These are phyloP conservation scores for Natrix natrix DNA, from an alignment of 2,797 vertebrate genomes.

Conservation along the genomic window DNA sequence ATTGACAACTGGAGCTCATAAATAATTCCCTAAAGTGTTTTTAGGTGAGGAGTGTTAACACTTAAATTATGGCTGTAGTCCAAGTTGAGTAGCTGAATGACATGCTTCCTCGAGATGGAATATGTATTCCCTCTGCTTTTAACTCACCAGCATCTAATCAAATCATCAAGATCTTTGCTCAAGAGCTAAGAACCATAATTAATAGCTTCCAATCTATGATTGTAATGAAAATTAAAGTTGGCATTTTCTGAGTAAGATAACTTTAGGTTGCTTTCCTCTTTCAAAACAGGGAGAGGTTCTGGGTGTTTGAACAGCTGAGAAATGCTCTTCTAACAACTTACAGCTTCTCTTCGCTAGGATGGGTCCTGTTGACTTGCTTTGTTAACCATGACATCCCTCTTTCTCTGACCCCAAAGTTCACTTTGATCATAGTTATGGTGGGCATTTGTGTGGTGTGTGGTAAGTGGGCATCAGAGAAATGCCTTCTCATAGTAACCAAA, in stretches of 20 bases:
- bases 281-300: neutral
- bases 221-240: neutral
- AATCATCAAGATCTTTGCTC: neutral
- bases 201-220: neutral
- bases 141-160: neutral
- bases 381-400: neutral
- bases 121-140: neutral
- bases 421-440: neutral
- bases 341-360: neutral
- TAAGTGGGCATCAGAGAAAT: neutral
- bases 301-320: neutral
- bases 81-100: neutral
- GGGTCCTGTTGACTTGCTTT: neutral
- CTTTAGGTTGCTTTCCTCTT: neutral
- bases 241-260: neutral
- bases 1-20: neutral
- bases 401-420: neutral
- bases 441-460: neutral
- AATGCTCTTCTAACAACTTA: neutral
- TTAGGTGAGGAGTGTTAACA: conserved; percentile 24
- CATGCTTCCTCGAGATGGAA: neutral
- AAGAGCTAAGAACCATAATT: neutral
- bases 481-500: neutral
- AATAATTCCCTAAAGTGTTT: neutral
- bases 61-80: neutral